Conservation (phyloP, 1,140 invertebrate species). For the Grapholita molesta region DNA sequence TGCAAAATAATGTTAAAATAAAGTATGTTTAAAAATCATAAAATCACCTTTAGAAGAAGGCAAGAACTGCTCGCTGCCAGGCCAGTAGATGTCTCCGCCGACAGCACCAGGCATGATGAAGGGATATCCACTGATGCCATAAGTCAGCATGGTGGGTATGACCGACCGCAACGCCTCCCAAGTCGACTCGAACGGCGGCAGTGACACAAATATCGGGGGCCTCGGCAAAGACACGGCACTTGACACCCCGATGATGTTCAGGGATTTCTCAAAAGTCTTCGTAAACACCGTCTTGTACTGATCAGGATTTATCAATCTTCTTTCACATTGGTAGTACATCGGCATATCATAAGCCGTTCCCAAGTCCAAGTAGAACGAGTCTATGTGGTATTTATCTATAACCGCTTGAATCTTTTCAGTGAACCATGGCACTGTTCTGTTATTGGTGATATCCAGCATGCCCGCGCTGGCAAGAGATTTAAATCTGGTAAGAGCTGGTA, state of each 20-base stretch:
- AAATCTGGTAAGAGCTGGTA: slow-evolving; percentile 87
- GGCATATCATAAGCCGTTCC: slow-evolving; percentile 94
- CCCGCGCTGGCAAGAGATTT: slow-evolving; percentile 87
- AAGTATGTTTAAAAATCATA: neutral
- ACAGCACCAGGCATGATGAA: slow-evolving; percentile 96
- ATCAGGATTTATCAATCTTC: slow-evolving; percentile 87
- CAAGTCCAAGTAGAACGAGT: slow-evolving; percentile 94
- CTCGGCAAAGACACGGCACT: slow-evolving; percentile 89
- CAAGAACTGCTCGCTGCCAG: slow-evolving; percentile 77
- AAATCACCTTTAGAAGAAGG: slow-evolving; percentile 50
- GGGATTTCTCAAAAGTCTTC: slow-evolving; percentile 80
- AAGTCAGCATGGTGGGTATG: slow-evolving; percentile 91
- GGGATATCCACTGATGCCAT: slow-evolving; percentile 93
- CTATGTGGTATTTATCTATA: slow-evolving; percentile 86
- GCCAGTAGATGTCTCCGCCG: slow-evolving; percentile 88
- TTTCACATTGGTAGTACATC: slow-evolving; percentile 88
- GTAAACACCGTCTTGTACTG: slow-evolving; percentile 88
- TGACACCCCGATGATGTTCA: slow-evolving; percentile 89
- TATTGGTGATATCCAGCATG: slow-evolving; percentile 91
- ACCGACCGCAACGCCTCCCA: slow-evolving; percentile 93
- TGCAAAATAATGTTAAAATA: too few species aligned
- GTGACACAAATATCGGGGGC: slow-evolving; percentile 90
- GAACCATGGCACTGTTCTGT: slow-evolving; percentile 89
- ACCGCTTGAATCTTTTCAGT: slow-evolving; percentile 85
- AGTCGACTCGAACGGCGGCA: slow-evolving; percentile 91